These are phyloP conservation scores for Ctenochaetus hawaiiensis DNA, from an alignment of 2,797 vertebrate genomes.

Conservation along the genomic window DNA sequence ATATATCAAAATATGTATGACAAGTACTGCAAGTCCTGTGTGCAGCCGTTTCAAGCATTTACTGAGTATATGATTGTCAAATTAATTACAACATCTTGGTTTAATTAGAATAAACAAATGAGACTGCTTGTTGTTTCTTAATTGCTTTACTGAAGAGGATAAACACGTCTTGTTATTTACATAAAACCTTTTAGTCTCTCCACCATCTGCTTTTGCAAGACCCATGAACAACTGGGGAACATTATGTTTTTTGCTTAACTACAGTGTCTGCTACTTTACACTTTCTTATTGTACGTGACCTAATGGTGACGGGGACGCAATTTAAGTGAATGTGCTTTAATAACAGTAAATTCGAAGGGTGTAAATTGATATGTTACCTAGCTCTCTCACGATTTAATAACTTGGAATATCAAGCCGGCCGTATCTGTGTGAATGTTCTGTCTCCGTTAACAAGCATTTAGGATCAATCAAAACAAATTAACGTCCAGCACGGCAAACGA, in stretches of 20 bases:
- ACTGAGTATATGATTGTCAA: conserved; percentile 10
- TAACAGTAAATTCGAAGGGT: neutral
- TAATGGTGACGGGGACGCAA: neutral
- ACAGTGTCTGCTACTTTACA: neutral
- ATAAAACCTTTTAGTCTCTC: conserved; percentile 23
- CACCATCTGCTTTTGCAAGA: conserved; percentile 17
- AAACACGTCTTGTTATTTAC: conserved; percentile 25
- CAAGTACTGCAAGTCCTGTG: neutral
- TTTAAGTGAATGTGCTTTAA: conserved; percentile 11
- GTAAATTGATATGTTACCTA: conserved; percentile 44
- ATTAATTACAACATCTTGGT: conserved; percentile 26
- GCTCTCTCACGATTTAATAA: conserved; percentile 42
- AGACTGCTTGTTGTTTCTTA: conserved; percentile 25
- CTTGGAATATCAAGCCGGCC: conserved; percentile 52
- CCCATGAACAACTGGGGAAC: neutral
- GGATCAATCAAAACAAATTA: conserved; percentile 82
- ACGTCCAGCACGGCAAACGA: conserved; percentile 53
- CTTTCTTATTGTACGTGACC: neutral
- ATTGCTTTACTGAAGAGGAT: conserved; percentile 33
- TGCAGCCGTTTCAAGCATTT: neutral
- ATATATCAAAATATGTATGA: neutral
- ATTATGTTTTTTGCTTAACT: neutral
- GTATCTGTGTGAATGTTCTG: conserved; percentile 41
- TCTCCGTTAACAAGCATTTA: conserved; percentile 70
- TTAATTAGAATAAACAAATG: conserved; percentile 46